Percentiles rank a stretch among this genome's conserved stretches.
Evolutionary conservation across 2,888 invertebrate species (phyloP).

Genomic region (Drosophila limbata): DNA sequence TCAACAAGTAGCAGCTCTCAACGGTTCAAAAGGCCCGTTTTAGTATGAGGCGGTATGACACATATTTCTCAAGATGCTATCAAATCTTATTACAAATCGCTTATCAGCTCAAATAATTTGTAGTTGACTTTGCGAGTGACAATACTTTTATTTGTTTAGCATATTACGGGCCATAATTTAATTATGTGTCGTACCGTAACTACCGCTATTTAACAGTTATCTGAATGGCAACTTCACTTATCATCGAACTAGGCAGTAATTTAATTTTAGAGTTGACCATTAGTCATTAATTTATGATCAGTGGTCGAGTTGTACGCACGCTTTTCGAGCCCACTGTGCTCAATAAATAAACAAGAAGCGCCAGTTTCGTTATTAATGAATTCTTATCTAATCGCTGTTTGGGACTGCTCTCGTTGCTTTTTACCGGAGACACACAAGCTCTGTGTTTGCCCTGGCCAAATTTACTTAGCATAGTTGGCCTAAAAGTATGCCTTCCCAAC

Average conservation of each 20-base stretch:
- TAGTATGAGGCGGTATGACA: slow-evolving; percentile 1
- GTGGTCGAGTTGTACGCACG: slow-evolving; percentile 9
- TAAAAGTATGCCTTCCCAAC: slow-evolving; percentile 67
- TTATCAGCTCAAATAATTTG: slow-evolving; percentile 22
- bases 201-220: slow-evolving; percentile 1
- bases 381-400: slow-evolving; percentile 65
- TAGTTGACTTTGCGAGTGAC: slow-evolving; percentile 10
- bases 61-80: slow-evolving; percentile 12
- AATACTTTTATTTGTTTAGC: slow-evolving; percentile 6
- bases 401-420: slow-evolving; percentile 38
- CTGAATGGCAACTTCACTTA: neutral
- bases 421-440: slow-evolving; percentile 25
- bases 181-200: neutral
- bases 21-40: neutral
- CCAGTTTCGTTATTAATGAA: slow-evolving; percentile 47
- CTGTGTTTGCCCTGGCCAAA: slow-evolving; percentile 53
- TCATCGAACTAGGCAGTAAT: slow-evolving; percentile 4
- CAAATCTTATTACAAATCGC: slow-evolving; percentile 13
- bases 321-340: slow-evolving; percentile 37
- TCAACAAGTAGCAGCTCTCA: slow-evolving; percentile 4
- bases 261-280: slow-evolving; percentile 12
- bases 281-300: slow-evolving; percentile 37
- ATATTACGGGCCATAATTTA: slow-evolving; percentile 5
- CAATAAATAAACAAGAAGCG: slow-evolving; percentile 22
- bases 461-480: slow-evolving; percentile 64